Base-by-base conservation (phyloP, 2,888 invertebrate genomes). In the Poecilobothrus nobilitatus region DNA sequence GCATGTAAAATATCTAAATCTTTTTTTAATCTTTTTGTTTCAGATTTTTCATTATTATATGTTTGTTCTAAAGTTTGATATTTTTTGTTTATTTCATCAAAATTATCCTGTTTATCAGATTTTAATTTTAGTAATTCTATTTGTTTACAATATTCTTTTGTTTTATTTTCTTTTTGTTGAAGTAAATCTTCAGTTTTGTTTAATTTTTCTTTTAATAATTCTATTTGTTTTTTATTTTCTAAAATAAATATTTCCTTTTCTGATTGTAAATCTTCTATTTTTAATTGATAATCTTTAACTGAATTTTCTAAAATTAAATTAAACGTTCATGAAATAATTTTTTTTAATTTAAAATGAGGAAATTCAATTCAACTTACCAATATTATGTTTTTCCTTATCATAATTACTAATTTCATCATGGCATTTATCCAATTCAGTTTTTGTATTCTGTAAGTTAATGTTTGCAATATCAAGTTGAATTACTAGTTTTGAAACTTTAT, bases 1-100 rank as follows among this genome's bases (percentile, higher is more conserved):
- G 80, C 80, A 69, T 77, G 77, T 6, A 81, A 72, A 66, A 82
- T 78, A 63, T 76, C 74, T 67, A 78, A 78, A 68, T 82, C 79
- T 37, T 73, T 71, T 33, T 73, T 74, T 44, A 77, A 68, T 70
- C 76, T 74, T 6, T 76, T 67, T 27, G 53, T 53, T n/a, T 63
- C 63, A 15, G 63, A 15, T 66, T 70, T 70, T 66, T 72, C 73
- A 0, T 65, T 62, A 37, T 66, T 27, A n/a, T 70, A 62, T 34
- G 65, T 61, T 4, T 65, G 12, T 67, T 71, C 65, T 10, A 63
- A 63, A 34, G 66, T 20, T 44, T 44, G 37, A 20, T 69, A 64
- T 5, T 69, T 9, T 66, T 69, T 69, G 18, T n/a, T 53, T 33
- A 66, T 65, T 22, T 70, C 12, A n/a, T 70, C 68, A 62, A 18